Conservation (phyloP, 92 coral and sea anemone species). For the Pocillopora grandis region DNA sequence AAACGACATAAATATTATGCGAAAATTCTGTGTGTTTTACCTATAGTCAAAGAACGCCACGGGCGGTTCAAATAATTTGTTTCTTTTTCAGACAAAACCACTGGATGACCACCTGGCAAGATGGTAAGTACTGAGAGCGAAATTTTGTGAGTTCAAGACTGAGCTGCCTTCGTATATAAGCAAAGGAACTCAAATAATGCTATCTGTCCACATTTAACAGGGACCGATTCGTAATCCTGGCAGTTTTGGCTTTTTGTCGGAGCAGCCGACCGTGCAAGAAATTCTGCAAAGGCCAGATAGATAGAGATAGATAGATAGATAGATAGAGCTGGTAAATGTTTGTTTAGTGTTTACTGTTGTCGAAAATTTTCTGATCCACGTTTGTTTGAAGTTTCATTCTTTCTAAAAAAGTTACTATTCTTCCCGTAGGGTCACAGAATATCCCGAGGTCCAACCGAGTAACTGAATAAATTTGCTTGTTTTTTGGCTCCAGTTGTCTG, state of each 20-base stretch:
- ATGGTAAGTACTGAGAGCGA: constrained; percentile 9
- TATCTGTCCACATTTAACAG: constrained; percentile 9
- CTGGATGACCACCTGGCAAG: constrained; percentile 15
- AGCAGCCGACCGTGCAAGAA: constrained; percentile 1
- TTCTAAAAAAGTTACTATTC: neutral
- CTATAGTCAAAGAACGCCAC: neutral
- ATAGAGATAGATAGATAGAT: too few species aligned
- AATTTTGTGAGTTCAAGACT: constrained; percentile 7
- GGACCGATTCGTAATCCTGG: constrained; percentile 12
- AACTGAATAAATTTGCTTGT: too few species aligned
- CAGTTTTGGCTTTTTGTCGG: neutral
- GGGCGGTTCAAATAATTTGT: constrained; percentile 5
- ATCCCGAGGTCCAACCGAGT: neutral
- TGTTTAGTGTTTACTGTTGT: constrained; percentile 14
- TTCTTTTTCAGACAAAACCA: constrained; percentile 17
- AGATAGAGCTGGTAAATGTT: neutral
- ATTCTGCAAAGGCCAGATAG: neutral
- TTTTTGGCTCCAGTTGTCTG: too few species aligned
- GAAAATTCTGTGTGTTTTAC: neutral
- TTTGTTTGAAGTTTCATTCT: neutral
- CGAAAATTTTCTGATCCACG: neutral
- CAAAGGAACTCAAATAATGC: constrained; percentile 14
- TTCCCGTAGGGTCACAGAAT: constrained; percentile 4
- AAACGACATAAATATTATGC: neutral
- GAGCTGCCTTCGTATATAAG: neutral